Evolutionary conservation across 1,140 invertebrate genomes (phyloP).

Genomic region (Sesamia nonagrioides): DNA sequence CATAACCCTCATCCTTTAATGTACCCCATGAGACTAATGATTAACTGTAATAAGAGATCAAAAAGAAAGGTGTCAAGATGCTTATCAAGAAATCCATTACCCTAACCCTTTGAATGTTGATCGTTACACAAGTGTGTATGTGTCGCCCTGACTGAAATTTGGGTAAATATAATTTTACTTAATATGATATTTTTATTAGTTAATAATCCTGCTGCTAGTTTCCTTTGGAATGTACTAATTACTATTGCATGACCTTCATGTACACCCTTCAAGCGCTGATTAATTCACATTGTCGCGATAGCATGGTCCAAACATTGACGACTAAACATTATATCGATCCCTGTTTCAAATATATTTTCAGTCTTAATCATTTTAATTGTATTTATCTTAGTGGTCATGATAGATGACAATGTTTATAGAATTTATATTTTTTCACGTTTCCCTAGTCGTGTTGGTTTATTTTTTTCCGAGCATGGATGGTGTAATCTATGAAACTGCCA

Average conservation of each 20-base stretch:
- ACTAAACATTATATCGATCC: conserved; percentile 38
- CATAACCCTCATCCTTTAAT: conserved; percentile 42
- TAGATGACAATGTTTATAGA: conserved; percentile 59
- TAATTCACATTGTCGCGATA: conserved; percentile 67
- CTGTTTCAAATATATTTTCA: conserved; percentile 22
- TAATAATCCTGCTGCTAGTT: conserved; percentile 78
- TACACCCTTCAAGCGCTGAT: conserved; percentile 71
- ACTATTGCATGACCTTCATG: conserved; percentile 81
- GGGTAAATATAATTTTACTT: conserved; percentile 86
- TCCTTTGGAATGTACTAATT: conserved; percentile 86
- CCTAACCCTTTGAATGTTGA: conserved; percentile 72
- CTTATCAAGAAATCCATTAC: conserved; percentile 77
- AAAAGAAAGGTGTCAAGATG: conserved; percentile 87
- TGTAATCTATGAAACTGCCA: conserved; percentile 54
- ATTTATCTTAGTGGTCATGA: conserved; percentile 55
- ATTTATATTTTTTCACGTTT: conserved; percentile 53
- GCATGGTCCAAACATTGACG: conserved; percentile 70
- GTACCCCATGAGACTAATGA: conserved; percentile 49
- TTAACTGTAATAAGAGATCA: conserved; percentile 49
- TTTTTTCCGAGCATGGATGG: conserved; percentile 59
- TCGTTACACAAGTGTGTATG: conserved; percentile 82
- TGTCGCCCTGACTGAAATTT: conserved; percentile 82
- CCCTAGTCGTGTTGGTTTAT: conserved; percentile 50
- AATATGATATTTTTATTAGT: conserved; percentile 76
- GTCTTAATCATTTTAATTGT: conserved; percentile 38